Evolutionary conservation across 2,113 vertebrate genomes (phyloP).

Genomic region (Poeciliopsis occidentalis): DNA sequence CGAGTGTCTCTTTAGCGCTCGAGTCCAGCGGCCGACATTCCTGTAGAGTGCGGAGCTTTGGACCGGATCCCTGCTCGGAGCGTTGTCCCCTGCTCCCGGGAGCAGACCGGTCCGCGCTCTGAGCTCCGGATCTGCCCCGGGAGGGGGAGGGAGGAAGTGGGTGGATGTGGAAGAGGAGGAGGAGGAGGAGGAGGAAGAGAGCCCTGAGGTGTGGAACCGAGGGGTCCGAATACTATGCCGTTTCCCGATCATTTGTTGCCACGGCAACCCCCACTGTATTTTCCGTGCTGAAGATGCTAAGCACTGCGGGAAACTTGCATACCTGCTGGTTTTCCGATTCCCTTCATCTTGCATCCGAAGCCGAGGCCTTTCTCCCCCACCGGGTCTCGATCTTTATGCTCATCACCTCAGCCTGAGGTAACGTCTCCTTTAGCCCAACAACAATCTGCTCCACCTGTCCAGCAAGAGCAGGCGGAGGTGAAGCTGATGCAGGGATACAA

Average conservation of each 20-base stretch:
- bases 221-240: conserved; percentile 19
- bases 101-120: conserved; percentile 17
- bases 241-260: conserved; percentile 64
- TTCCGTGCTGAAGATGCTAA: conserved; percentile 62
- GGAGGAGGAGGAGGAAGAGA: not conserved
- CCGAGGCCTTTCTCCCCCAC: no score
- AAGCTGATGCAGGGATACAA: no score
- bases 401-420: not conserved
- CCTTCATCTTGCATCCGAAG: conserved; percentile 2
- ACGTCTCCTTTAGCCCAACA: not conserved
- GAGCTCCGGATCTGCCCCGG: conserved; percentile 46
- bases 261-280: conserved; percentile 52
- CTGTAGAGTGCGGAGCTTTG: conserved; percentile 49
- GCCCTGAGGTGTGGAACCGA: not conserved
- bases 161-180: no score
- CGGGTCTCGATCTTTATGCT: conserved; percentile 9
- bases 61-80: conserved; percentile 42
- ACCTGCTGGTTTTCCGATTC: conserved; percentile 56
- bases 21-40: conserved; percentile 38
- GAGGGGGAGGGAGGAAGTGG: not conserved
- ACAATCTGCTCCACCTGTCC: no score
- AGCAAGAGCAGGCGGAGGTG: not conserved
- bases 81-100: no score
- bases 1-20: conserved; percentile 13
- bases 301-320: conserved; percentile 34